phyloP scores from a whole-genome alignment of 2,797 vertebrate genomes.

The Aphelocoma californica region DNA sequence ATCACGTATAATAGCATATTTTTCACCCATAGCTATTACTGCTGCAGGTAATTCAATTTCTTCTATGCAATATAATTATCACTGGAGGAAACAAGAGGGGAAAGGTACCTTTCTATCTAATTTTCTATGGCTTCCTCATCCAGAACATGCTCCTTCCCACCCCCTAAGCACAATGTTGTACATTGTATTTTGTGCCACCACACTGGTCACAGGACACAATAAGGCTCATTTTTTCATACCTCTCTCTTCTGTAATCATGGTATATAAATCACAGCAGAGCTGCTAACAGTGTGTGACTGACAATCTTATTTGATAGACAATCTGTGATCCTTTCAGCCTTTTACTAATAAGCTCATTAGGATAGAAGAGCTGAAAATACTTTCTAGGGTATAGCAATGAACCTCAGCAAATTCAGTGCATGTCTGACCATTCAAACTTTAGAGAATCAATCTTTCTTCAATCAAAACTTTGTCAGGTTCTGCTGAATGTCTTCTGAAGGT shows the following conservation, averaged over 20 bases:
- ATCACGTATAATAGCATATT: slow-evolving; percentile 1
- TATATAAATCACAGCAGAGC: slow-evolving; percentile 72
- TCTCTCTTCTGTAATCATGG: slow-evolving; percentile 49
- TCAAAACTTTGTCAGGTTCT: slow-evolving; percentile 77
- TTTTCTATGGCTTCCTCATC: slow-evolving; percentile 62
- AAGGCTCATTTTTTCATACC: slow-evolving; percentile 46
- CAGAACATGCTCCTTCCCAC: slow-evolving; percentile 28
- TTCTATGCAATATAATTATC: slow-evolving; percentile 51
- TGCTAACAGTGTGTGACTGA: slow-evolving; percentile 77
- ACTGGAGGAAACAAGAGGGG: slow-evolving; percentile 30
- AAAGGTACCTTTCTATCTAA: slow-evolving; percentile 32
- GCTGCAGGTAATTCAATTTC: slow-evolving; percentile 43
- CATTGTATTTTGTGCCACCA: slow-evolving; percentile 59
- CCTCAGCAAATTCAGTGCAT: slow-evolving; percentile 75
- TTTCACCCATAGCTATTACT: slow-evolving; percentile 17
- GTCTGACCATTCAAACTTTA: slow-evolving; percentile 76
- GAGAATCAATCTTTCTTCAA: slow-evolving; percentile 80
- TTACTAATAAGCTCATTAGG: slow-evolving; percentile 83
- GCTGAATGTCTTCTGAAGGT: slow-evolving; percentile 75
- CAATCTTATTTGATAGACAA: slow-evolving; percentile 77
- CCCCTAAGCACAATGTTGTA: neutral
- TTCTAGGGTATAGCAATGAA: slow-evolving; percentile 75
- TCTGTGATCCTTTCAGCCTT: slow-evolving; percentile 78
- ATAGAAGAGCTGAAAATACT: slow-evolving; percentile 69
- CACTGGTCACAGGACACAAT: slow-evolving; percentile 51